Conservation (phyloP, 2,113 vertebrate species). For the Plecotus auritus region DNA sequence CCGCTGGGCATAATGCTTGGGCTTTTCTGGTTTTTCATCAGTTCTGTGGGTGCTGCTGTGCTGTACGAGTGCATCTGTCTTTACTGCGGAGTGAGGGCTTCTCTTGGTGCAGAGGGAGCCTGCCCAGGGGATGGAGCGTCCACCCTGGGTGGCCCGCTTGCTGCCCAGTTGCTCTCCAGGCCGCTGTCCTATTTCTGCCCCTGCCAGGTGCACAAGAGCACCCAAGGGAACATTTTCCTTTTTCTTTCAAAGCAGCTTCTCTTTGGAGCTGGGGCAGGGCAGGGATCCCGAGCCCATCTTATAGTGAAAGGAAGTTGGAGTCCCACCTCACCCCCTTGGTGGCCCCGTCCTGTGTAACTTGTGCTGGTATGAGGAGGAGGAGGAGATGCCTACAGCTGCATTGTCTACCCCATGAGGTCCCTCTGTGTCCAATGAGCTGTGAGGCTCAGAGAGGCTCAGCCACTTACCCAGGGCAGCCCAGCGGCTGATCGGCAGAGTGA, state of each 20-base stretch:
- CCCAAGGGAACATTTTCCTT: neutral
- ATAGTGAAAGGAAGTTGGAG: neutral
- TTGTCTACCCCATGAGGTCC: rapidly evolving
- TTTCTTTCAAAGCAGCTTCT: neutral
- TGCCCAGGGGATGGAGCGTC: rapidly evolving
- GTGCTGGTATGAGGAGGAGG: neutral
- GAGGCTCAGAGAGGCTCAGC: neutral
- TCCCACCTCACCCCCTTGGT: neutral
- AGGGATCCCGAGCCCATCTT: neutral
- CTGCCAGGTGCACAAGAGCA: rapidly evolving
- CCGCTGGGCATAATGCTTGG: rapidly evolving
- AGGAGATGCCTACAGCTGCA: rapidly evolving
- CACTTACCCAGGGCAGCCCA: neutral
- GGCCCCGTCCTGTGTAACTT: neutral
- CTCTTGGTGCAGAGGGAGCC: neutral
- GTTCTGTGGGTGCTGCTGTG: neutral
- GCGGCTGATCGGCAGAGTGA: neutral
- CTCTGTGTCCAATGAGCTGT: neutral
- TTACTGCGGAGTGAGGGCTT: neutral
- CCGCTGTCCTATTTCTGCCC: neutral
- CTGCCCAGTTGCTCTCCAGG: neutral
- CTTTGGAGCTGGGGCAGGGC: neutral
- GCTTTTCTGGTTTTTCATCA: rapidly evolving
- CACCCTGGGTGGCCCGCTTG: neutral
- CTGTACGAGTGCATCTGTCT: rapidly evolving